A percentile compares a stretch with the other conserved stretches of the same genome.
These are phyloP conservation scores for Chironomus riparius DNA, from an alignment of 2,888 invertebrate genomes.

Conservation along the genomic window DNA sequence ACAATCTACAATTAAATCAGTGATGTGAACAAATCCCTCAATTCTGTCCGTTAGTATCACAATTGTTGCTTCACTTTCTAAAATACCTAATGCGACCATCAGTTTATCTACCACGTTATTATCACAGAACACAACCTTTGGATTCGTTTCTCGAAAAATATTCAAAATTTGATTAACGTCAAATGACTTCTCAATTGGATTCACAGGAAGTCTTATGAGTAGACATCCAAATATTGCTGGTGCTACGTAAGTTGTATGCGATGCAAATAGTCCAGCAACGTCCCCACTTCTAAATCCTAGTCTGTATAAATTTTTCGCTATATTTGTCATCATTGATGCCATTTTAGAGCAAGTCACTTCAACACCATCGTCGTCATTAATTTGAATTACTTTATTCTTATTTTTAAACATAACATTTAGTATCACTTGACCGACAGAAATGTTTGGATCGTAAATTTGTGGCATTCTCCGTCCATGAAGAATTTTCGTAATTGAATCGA, in stretches of 20 bases:
- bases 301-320: background rate
- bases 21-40: background rate
- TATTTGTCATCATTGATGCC: background rate
- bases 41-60: background rate
- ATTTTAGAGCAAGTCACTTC: slow-evolving; percentile 1
- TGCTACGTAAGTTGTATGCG: background rate
- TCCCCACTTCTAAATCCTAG: background rate
- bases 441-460: background rate
- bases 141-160: background rate
- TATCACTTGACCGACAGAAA: background rate
- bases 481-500: background rate
- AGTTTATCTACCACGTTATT: background rate
- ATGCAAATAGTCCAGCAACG: background rate
- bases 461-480: background rate
- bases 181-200: background rate
- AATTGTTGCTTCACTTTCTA: background rate
- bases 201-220: background rate
- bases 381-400: background rate
- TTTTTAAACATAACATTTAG: background rate
- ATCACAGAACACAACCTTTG: background rate
- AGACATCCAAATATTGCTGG: background rate
- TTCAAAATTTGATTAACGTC: background rate
- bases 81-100: background rate
- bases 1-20: background rate
- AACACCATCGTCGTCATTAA: background rate